A percentile compares a stretch with the other conserved stretches of the same genome.
Evolutionary conservation across 2,888 invertebrate genomes (phyloP).

Genomic region (Epirrita christyi): DNA sequence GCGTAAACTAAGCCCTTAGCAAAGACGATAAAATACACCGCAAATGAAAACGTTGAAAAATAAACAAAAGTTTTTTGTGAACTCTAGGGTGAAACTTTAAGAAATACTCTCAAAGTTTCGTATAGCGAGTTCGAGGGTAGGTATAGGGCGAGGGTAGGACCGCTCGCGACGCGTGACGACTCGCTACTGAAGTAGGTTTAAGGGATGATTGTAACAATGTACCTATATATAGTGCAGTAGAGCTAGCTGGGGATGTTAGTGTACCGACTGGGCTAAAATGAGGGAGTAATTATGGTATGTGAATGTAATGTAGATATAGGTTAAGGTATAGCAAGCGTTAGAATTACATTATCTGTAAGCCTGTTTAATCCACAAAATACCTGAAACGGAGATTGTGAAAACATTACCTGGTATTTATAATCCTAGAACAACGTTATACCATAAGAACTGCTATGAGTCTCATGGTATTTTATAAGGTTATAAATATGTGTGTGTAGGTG

Average conservation of each 20-base stretch:
- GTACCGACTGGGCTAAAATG: too few relatives aligned
- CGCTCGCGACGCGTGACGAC: slow-evolving; percentile 9
- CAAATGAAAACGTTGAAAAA: not conserved
- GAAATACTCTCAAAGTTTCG: slow-evolving; percentile 8
- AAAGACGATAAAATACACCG: not conserved
- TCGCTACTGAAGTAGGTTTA: slow-evolving; percentile 19
- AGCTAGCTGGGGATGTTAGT: too few relatives aligned
- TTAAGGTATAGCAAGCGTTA: not conserved
- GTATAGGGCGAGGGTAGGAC: slow-evolving; percentile 6
- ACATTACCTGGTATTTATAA: not conserved
- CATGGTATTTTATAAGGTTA: too few relatives aligned
- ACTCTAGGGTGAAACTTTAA: not conserved
- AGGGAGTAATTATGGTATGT: not conserved
- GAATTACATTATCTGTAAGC: not conserved
- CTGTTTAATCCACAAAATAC: not conserved
- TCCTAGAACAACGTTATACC: too few relatives aligned
- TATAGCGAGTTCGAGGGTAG: not conserved
- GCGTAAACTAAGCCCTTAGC: not conserved
- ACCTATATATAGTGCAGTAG: not conserved
- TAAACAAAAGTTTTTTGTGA: not conserved
- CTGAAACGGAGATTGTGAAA: not conserved
- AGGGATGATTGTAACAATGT: slow-evolving; percentile 13
- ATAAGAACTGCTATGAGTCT: too few relatives aligned
- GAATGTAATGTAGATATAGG: not conserved
- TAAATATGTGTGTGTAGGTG: too few relatives aligned